Conservation (phyloP, 2,113 vertebrate species). For the Fulmarus glacialis region DNA sequence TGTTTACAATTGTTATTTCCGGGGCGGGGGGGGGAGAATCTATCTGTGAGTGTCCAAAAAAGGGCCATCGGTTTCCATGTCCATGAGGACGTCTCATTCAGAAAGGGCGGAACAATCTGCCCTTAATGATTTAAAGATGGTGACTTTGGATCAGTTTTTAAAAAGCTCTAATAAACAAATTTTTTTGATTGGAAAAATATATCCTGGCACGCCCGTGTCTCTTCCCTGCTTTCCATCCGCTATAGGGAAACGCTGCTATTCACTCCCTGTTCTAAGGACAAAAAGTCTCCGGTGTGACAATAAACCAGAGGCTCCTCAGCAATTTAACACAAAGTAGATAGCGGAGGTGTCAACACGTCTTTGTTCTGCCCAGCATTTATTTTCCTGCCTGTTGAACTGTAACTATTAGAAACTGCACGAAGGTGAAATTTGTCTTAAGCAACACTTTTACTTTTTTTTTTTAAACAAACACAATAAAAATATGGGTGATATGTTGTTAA, state of each 20-base stretch:
- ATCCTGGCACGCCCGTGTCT: neutral
- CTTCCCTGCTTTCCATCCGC: neutral
- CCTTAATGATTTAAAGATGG: constrained; percentile 19
- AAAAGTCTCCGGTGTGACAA: constrained; percentile 10
- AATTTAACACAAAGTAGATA: constrained; percentile 37
- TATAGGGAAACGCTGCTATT: neutral
- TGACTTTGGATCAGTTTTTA: neutral
- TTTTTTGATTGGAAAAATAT: neutral
- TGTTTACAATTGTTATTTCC: neutral
- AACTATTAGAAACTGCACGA: neutral
- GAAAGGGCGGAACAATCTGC: neutral
- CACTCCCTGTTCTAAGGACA: neutral
- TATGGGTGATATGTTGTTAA: neutral
- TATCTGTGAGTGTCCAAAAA: neutral
- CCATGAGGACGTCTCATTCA: neutral
- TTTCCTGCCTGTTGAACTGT: constrained; percentile 44
- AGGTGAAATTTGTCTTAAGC: constrained; percentile 6
- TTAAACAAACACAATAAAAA: neutral
- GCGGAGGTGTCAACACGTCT: constrained; percentile 25
- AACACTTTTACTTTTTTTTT: neutral
- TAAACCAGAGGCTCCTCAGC: constrained; percentile 6
- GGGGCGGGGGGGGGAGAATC: neutral
- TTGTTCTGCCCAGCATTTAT: constrained; percentile 51
- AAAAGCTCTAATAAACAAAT: neutral
- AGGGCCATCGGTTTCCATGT: neutral